Evolutionary conservation across 2,797 vertebrate genomes (phyloP).

Genomic region (Alosa sapidissima): DNA sequence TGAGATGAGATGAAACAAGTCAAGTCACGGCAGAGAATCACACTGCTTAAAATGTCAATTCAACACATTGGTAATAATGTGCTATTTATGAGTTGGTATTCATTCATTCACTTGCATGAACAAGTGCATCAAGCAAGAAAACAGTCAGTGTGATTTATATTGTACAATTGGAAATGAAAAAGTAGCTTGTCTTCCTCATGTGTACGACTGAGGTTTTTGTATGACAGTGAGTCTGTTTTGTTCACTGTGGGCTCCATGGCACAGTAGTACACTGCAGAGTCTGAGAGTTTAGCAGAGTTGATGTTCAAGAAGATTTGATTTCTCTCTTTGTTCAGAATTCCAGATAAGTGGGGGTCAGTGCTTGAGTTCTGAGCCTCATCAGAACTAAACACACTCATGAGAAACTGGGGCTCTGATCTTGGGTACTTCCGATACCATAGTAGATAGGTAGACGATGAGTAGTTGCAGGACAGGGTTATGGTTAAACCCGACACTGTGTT

Average conservation of each 20-base stretch:
- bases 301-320: slow-evolving; percentile 21
- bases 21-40: no score
- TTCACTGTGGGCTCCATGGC: slow-evolving; percentile 46
- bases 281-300: slow-evolving; percentile 27
- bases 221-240: not conserved
- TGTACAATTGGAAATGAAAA: not conserved
- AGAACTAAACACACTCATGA: not conserved
- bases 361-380: not conserved
- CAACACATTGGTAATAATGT: no score
- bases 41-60: no score
- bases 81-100: no score
- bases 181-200: not conserved
- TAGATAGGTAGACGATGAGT: not conserved
- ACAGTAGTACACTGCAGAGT: slow-evolving; percentile 45
- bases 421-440: not conserved
- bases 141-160: not conserved
- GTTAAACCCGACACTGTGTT: not conserved
- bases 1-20: no score
- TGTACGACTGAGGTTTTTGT: not conserved
- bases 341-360: slow-evolving; percentile 12
- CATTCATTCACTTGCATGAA: no score
- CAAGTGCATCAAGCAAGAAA: no score
- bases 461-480: not conserved
- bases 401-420: not conserved
- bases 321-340: slow-evolving; percentile 23